Evolutionary conservation across 2,888 invertebrate genomes (phyloP), one percentile per base, ranked within the genome.

Genomic region (Leptopilina syphax): DNA sequence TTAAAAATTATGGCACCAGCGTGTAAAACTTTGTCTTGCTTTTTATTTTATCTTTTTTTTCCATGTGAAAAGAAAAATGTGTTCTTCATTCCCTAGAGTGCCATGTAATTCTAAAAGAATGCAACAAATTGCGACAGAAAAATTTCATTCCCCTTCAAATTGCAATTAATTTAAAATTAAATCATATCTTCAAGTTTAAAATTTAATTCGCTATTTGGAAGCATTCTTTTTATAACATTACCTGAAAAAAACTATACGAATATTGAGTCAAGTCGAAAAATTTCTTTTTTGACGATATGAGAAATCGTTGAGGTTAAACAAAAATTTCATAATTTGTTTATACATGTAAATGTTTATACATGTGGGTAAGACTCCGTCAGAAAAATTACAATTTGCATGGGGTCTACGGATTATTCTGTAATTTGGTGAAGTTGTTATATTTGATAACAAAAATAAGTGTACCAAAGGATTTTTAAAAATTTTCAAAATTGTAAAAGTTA

Each of bases 271-370:
- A 57, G 54, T 34, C 13, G n/a, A n/a, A 54, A 73, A 34, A 13
- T 80, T 76, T 63, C n/a, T 60, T 60, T 60, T 18, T 77, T 77
- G 63, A 78, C n/a, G 24, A 76, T 18, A 65, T 50, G 44, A 44
- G 44, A 44, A 6, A 65, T 54, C 80, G 27, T 79, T 34, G 34
- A 68, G 34, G 54, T 13, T 54, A 70, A 73, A 57, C n/a, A 34
- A 73, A 34, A 86, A 81, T 87, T 87, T 50, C 12, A 50, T 50
- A 85, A 84, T 86, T 85, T 84, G 18, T 18, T 18, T 18, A 18
- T 18, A 18, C 18, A 18, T 18, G 18, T 18, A 18, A 18, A 18
- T n/a, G n/a, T n/a, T n/a, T n/a, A n/a, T n/a, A n/a, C n/a, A n/a
- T n/a, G n/a, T n/a, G n/a, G n/a, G n/a, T n/a, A n/a, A n/a, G n/a